Evolutionary conservation across 2,113 vertebrate genomes (phyloP).

Genomic region (Hyperopisus bebe): DNA sequence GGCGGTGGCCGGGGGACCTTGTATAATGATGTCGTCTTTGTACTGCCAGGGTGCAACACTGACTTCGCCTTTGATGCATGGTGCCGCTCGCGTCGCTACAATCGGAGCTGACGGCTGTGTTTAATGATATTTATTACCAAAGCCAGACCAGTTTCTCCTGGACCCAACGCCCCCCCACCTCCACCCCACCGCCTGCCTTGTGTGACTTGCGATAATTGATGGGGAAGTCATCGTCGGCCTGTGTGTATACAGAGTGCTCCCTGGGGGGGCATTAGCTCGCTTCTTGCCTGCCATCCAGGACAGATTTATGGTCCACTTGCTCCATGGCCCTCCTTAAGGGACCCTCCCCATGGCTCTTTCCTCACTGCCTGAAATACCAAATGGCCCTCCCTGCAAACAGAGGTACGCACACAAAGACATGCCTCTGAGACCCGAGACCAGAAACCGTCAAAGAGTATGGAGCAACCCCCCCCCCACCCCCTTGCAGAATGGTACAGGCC

Average conservation of each 20-base stretch:
- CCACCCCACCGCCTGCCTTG: neutral
- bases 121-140: constrained; percentile 31
- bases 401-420: neutral
- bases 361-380: neutral
- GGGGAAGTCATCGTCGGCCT: constrained; percentile 12
- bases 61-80: constrained; percentile 18
- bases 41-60: constrained; percentile 40
- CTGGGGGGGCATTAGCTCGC: neutral
- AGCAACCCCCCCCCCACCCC: neutral
- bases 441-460: neutral
- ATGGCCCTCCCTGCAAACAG: neutral
- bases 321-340: neutral
- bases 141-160: constrained; percentile 17
- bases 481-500: neutral
- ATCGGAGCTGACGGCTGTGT: constrained; percentile 30
- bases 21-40: constrained; percentile 52
- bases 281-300: constrained; percentile 1
- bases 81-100: constrained; percentile 20
- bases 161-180: neutral
- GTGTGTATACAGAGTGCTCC: constrained; percentile 11
- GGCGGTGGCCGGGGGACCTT: constrained; percentile 49
- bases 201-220: constrained; percentile 12
- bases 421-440: neutral
- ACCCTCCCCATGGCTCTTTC: neutral
- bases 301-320: constrained; percentile 16